These are phyloP conservation scores for Calameuta idolon DNA, from an alignment of 2,888 invertebrate genomes.

Conservation along the genomic window DNA sequence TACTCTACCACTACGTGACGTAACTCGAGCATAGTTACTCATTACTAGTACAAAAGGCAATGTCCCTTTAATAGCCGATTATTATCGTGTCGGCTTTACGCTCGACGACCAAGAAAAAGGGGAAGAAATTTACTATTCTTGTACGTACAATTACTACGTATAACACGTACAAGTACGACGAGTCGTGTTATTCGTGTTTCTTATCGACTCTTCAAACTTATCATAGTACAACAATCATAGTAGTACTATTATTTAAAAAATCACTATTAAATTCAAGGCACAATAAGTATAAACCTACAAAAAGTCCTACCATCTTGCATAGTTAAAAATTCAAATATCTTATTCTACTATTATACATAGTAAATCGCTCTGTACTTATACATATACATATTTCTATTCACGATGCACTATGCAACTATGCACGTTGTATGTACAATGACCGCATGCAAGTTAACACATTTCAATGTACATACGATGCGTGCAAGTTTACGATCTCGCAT, in stretches of 20 bases:
- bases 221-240: neutral
- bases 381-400: neutral
- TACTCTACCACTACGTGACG: conserved; percentile 35
- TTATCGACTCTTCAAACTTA: neutral
- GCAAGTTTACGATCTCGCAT: neutral
- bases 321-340: neutral
- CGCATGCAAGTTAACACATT: neutral
- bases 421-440: neutral
- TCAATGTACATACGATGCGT: neutral
- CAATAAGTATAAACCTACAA: neutral
- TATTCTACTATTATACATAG: neutral
- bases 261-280: neutral
- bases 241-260: neutral
- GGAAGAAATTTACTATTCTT: neutral
- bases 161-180: neutral
- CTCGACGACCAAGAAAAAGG: conserved; percentile 12
- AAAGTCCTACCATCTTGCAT: neutral
- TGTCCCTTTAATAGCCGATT: conserved; percentile 36
- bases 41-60: conserved; percentile 32
- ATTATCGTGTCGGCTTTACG: conserved; percentile 31
- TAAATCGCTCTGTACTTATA: neutral
- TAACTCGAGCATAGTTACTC: conserved; percentile 29
- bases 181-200: neutral
- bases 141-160: neutral
- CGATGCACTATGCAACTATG: neutral